phyloP scores from a whole-genome alignment of 2,888 invertebrate species.

The Acrobasis consociella region DNA sequence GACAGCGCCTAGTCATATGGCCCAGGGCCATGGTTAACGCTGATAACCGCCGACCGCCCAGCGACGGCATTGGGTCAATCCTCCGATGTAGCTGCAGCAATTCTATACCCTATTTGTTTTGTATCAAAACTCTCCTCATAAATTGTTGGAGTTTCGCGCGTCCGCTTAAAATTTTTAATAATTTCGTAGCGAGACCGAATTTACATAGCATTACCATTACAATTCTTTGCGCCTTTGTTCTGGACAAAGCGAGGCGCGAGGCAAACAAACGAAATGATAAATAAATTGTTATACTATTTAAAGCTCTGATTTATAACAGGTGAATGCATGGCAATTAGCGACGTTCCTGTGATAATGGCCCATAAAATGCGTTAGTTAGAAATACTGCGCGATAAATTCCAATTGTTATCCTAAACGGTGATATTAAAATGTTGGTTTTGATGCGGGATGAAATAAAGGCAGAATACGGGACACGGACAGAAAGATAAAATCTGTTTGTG shows the following conservation, averaged over 20 bases:
- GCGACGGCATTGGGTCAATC: too few species aligned
- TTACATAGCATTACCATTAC: conserved; percentile 38
- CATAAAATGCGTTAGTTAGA: conserved; percentile 11
- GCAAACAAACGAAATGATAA: conserved; percentile 33
- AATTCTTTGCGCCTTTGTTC: conserved; percentile 32
- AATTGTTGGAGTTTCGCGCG: conserved; percentile 32
- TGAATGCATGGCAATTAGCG: conserved; percentile 18
- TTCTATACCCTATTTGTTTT: not conserved
- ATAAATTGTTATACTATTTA: conserved; percentile 34
- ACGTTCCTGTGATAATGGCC: conserved; percentile 12
- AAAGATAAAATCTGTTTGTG: conserved; percentile 10
- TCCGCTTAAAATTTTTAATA: conserved; percentile 33
- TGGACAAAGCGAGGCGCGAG: conserved; percentile 31
- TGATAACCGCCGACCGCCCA: too few species aligned
- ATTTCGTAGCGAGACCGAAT: conserved; percentile 28
- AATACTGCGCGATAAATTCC: conserved; percentile 2
- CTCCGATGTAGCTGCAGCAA: not conserved
- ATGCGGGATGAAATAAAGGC: not conserved
- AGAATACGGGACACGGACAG: too few species aligned
- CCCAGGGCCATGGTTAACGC: too few species aligned
- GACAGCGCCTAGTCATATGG: too few species aligned
- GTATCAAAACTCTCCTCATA: conserved; percentile 23
- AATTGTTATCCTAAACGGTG: not conserved
- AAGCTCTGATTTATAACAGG: conserved; percentile 26
- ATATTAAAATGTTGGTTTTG: not conserved